A percentile compares a stretch with the other conserved stretches of the same genome.
Evolutionary conservation across 2,113 vertebrate species (phyloP).

Genomic region (Boulengerochromis microlepis): DNA sequence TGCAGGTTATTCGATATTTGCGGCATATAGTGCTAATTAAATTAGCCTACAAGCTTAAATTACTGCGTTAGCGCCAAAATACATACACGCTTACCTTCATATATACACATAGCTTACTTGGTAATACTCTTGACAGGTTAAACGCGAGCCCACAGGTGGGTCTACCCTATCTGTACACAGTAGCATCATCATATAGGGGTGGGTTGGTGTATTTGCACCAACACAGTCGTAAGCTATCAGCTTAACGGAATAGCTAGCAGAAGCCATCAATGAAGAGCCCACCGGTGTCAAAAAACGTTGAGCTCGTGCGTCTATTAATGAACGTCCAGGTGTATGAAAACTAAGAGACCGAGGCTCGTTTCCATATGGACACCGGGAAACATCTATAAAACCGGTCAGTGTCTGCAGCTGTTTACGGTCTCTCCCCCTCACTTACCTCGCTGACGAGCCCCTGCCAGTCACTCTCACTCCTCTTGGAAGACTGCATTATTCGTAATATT

Average conservation of each 20-base stretch:
- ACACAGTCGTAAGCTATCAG: neutral
- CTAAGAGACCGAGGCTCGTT: neutral
- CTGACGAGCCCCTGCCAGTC: constrained; percentile 93
- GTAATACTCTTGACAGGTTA: neutral
- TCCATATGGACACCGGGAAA: constrained; percentile 35
- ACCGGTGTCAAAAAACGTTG: neutral
- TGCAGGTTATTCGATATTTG: neutral
- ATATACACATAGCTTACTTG: accelerated
- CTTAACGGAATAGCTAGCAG: neutral
- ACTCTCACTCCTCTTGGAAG: constrained; percentile 78
- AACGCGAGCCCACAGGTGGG: constrained; percentile 27
- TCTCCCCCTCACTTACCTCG: constrained; percentile 76
- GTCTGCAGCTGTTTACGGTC: neutral
- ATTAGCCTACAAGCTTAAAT: neutral
- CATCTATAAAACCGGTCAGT: neutral
- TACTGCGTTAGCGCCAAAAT: neutral
- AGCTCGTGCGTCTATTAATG: neutral
- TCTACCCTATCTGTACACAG: neutral
- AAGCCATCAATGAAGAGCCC: neutral
- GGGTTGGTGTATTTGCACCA: neutral
- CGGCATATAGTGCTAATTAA: neutral
- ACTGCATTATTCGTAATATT: constrained; percentile 23
- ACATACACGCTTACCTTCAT: neutral
- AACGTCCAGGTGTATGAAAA: neutral
- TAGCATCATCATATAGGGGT: neutral